Evolutionary conservation across 2,888 invertebrate genomes (phyloP).

Genomic region (Cinara cedri): DNA sequence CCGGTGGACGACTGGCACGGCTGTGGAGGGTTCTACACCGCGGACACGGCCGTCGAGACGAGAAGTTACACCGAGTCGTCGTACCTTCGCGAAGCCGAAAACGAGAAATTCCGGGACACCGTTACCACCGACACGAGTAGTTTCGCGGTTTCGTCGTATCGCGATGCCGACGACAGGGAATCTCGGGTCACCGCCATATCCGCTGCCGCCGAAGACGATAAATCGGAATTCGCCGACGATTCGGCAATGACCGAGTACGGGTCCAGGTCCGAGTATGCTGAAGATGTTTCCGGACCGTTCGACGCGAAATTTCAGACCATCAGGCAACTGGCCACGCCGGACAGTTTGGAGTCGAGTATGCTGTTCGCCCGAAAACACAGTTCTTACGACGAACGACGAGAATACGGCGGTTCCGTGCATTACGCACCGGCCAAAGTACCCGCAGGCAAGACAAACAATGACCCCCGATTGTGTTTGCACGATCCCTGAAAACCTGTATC

Average conservation of each 20-base stretch:
- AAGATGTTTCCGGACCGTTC: constrained; percentile 13
- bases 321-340: constrained; percentile 48
- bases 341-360: constrained; percentile 51
- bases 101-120: not conserved
- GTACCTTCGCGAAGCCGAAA: not conserved
- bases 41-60: constrained; percentile 63
- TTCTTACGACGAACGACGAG: constrained; percentile 1
- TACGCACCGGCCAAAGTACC: not conserved
- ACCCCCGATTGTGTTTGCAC: constrained; percentile 1
- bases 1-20: not conserved
- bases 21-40: constrained; percentile 62
- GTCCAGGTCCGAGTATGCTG: constrained; percentile 6
- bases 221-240: not conserved
- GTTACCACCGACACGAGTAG: no score
- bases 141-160: no score
- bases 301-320: constrained; percentile 42
- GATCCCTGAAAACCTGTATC: not conserved
- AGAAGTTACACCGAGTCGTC: constrained; percentile 60
- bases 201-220: not conserved
- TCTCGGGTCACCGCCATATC: no score
- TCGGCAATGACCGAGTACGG: constrained; percentile 7
- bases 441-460: constrained; percentile 21
- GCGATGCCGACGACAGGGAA: no score
- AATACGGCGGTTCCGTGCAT: not conserved
- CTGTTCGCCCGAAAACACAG: constrained; percentile 40